Percentiles rank a stretch among this genome's conserved stretches.
These are phyloP conservation scores for Microtus richardsoni DNA, from an alignment of 2,113 vertebrate species.

Conservation along the genomic window DNA sequence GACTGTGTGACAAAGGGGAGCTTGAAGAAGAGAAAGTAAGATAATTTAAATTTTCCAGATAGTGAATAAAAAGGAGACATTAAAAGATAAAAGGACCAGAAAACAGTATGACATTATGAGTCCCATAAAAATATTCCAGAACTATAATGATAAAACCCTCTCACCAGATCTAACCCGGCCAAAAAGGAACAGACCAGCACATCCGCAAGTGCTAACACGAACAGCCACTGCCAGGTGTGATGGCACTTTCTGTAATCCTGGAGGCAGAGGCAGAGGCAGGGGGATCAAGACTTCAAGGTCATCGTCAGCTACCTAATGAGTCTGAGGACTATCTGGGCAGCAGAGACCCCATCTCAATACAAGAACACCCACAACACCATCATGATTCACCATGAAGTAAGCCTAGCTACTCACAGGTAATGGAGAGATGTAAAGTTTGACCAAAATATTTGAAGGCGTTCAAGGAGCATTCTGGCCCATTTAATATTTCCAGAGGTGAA, in stretches of 20 bases:
- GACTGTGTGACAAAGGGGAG: background rate
- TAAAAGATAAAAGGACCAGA: background rate
- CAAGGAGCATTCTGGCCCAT: constrained; percentile 88
- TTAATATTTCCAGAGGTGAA: constrained; percentile 87
- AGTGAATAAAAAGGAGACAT: background rate
- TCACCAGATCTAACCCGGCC: background rate
- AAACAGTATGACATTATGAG: background rate
- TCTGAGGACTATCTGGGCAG: background rate
- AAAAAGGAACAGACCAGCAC: background rate
- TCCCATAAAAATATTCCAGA: background rate
- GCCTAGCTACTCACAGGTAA: constrained; percentile 83
- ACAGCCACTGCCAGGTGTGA: background rate
- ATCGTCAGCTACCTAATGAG: background rate
- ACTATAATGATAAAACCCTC: background rate
- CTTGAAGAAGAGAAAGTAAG: background rate
- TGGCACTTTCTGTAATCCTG: background rate
- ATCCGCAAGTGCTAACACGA: background rate
- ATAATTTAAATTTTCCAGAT: background rate
- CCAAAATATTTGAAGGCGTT: constrained; percentile 87
- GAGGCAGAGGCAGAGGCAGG: too few relatives aligned
- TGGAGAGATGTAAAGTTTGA: constrained; percentile 85
- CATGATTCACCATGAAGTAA: background rate
- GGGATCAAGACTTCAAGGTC: background rate
- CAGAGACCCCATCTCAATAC: too few relatives aligned
- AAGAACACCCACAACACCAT: background rate